Conservation (phyloP, 2,888 invertebrate species). For the Anaspis maculata region DNA sequence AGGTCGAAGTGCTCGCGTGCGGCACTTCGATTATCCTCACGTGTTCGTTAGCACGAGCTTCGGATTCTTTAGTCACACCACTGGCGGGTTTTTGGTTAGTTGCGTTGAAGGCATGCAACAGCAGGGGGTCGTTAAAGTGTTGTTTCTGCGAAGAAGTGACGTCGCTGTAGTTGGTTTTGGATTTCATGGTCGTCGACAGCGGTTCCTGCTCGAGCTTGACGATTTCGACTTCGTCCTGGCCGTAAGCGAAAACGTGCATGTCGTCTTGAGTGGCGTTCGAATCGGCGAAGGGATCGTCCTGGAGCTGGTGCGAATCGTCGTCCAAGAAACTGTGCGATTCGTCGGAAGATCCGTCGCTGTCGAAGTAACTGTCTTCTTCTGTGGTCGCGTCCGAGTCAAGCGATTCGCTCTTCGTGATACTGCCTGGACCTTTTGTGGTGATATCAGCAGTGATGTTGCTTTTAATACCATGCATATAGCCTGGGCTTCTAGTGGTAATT, state of each 20-base stretch:
- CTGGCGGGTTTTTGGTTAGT: constrained; percentile 25
- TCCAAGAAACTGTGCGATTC: constrained; percentile 12
- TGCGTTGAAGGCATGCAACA: constrained; percentile 23
- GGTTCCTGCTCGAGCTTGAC: constrained; percentile 38
- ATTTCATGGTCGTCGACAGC: constrained; percentile 27
- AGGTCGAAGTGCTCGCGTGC: constrained; percentile 24
- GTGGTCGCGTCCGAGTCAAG: no score
- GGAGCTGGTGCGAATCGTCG: constrained; percentile 7
- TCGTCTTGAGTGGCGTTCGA: constrained; percentile 5
- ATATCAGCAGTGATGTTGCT: no score
- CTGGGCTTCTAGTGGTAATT: no score
- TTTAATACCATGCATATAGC: no score
- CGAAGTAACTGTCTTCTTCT: constrained; percentile 11
- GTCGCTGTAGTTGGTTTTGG: constrained; percentile 30
- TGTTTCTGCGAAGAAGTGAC: constrained; percentile 30
- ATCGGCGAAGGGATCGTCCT: constrained; percentile 11
- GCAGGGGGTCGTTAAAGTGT: constrained; percentile 16
- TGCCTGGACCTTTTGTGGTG: no score
- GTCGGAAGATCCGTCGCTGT: constrained; percentile 8
- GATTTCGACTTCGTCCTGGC: constrained; percentile 43
- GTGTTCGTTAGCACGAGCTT: constrained; percentile 20
- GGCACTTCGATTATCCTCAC: constrained; percentile 37
- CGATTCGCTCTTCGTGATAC: no score
- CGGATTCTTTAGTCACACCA: constrained; percentile 19
- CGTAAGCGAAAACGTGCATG: constrained; percentile 33